Conservation (phyloP, 2,888 invertebrate species). For the Galerucella calmariensis region DNA sequence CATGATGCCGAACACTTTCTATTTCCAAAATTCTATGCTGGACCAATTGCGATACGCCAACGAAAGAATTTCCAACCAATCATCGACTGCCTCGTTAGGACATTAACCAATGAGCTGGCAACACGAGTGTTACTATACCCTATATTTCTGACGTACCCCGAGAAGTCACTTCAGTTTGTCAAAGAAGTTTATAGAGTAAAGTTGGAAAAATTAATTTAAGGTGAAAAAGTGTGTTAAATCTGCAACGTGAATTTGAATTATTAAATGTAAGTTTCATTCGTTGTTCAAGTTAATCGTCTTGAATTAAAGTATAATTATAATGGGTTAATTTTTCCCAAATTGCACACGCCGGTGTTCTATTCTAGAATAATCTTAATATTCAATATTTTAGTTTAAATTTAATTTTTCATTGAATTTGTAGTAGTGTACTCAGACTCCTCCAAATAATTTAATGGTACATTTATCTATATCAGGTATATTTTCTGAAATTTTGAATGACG, state of each 20-base stretch:
- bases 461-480: background rate
- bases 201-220: slow-evolving; percentile 28
- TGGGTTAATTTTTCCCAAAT: background rate
- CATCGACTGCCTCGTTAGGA: slow-evolving; percentile 60
- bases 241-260: slow-evolving; percentile 20
- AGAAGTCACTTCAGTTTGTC: slow-evolving; percentile 47
- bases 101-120: slow-evolving; percentile 67
- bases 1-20: slow-evolving; percentile 32
- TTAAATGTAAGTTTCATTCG: slow-evolving; percentile 22
- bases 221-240: slow-evolving; percentile 30
- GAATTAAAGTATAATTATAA: background rate
- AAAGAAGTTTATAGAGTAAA: slow-evolving; percentile 27
- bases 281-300: background rate
- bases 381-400: background rate
- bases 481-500: slow-evolving; percentile 16
- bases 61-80: slow-evolving; percentile 69
- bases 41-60: slow-evolving; percentile 75
- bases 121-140: slow-evolving; percentile 67
- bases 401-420: background rate
- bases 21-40: slow-evolving; percentile 62
- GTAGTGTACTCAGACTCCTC: background rate
- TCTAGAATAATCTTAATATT: background rate
- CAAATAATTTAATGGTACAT: no score
- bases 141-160: slow-evolving; percentile 57
- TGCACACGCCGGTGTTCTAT: slow-evolving; percentile 15